Evolutionary conservation across 2,113 vertebrate species (phyloP).

Genomic region (Rhynchomys soricoides): DNA sequence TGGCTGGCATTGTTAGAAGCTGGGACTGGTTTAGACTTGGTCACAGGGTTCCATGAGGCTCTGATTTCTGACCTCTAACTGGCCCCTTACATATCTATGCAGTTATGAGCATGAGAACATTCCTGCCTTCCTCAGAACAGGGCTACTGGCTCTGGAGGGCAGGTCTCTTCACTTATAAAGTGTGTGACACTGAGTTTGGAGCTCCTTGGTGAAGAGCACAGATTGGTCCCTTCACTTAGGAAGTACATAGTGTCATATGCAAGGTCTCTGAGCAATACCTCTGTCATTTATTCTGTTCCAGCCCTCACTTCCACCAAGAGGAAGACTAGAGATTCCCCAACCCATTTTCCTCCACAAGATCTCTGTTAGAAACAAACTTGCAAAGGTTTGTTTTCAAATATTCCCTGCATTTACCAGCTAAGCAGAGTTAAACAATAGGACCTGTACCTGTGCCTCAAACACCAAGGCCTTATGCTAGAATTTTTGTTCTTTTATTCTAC

Average conservation of each 20-base stretch:
- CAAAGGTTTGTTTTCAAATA: background rate
- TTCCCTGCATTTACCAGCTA: background rate
- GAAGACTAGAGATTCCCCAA: background rate
- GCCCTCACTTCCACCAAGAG: background rate
- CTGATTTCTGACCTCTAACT: background rate
- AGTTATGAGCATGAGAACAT: background rate
- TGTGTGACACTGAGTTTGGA: background rate
- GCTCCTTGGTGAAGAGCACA: background rate
- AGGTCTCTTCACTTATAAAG: background rate
- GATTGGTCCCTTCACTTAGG: background rate
- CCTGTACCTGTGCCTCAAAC: background rate
- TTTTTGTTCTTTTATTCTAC: background rate
- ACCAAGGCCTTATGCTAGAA: background rate
- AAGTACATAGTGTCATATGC: background rate
- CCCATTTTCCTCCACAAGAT: background rate
- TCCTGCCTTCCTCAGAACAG: background rate
- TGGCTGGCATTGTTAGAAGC: too few species aligned
- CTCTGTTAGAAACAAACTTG: background rate
- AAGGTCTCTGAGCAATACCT: background rate
- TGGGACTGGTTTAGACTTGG: background rate
- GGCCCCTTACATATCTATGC: background rate
- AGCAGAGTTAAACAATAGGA: background rate
- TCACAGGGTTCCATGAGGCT: background rate
- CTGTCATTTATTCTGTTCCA: background rate
- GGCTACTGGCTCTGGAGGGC: background rate